Conservation (phyloP, 1,140 invertebrate species). For the Copidosoma floridanum region DNA sequence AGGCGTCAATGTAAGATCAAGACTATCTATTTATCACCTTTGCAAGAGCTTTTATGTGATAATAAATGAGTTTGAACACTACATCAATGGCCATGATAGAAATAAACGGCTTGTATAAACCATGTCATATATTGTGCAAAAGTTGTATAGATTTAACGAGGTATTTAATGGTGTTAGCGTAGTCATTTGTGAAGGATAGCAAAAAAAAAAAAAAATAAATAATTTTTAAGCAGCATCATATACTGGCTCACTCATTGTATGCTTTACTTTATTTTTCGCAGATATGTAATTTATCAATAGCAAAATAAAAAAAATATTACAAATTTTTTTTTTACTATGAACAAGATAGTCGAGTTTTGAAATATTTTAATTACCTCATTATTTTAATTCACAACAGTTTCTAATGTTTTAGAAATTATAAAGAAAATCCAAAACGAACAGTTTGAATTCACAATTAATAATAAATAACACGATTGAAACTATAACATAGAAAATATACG, state of each 20-base stretch:
- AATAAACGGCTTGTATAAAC: too few species aligned
- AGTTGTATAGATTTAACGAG: too few species aligned
- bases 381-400: not conserved
- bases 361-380: not conserved
- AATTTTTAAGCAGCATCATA: constrained; percentile 6
- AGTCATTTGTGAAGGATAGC: too few species aligned
- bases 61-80: constrained; percentile 58
- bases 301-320: constrained; percentile 2
- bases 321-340: not conserved
- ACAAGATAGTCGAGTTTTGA: too few species aligned
- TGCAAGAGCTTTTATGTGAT: constrained; percentile 49
- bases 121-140: too few species aligned
- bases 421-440: not conserved
- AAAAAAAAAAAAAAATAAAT: constrained; percentile 13
- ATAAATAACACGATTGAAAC: constrained; percentile 1
- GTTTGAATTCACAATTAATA: constrained; percentile 1
- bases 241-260: not conserved
- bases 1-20: constrained; percentile 58
- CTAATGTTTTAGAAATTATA: constrained; percentile 2
- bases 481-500: too few species aligned
- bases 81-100: constrained; percentile 58
- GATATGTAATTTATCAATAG: not conserved
- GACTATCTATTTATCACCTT: constrained; percentile 58
- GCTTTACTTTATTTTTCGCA: constrained; percentile 7
- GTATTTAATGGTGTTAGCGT: too few species aligned